Conservation (phyloP, 2,113 vertebrate genomes). For the Anthoscopus minutus region DNA sequence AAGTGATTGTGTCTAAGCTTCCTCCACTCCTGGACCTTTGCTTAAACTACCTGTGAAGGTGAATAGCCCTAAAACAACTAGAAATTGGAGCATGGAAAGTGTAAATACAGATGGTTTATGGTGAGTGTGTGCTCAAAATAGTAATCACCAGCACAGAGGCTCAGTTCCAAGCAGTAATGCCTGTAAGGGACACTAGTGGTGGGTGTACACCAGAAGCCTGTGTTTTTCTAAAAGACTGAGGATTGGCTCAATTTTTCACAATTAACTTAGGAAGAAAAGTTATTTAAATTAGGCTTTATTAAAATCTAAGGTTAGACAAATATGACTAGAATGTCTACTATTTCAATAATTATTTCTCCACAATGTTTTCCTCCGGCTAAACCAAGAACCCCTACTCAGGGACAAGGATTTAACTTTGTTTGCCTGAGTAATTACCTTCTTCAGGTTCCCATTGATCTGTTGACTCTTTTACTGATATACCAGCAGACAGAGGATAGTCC, state of each 20-base stretch:
- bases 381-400: rapidly evolving
- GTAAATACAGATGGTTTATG: background rate
- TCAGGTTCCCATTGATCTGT: background rate
- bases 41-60: background rate
- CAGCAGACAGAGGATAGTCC: background rate
- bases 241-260: background rate
- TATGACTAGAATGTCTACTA: background rate
- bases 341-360: background rate
- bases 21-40: background rate
- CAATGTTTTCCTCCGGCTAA: background rate
- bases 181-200: background rate
- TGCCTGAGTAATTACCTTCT: background rate
- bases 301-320: background rate
- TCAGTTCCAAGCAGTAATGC: background rate
- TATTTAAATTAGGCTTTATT: background rate
- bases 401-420: background rate
- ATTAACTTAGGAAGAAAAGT: background rate
- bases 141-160: background rate
- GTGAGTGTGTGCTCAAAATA: background rate
- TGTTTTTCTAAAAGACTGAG: background rate
- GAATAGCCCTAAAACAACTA: background rate
- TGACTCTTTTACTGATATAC: background rate
- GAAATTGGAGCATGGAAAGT: background rate
- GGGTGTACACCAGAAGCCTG: background rate
- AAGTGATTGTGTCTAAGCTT: background rate